phyloP scores from a whole-genome alignment of 2,797 vertebrate species.

The Iguana delicatissima region DNA sequence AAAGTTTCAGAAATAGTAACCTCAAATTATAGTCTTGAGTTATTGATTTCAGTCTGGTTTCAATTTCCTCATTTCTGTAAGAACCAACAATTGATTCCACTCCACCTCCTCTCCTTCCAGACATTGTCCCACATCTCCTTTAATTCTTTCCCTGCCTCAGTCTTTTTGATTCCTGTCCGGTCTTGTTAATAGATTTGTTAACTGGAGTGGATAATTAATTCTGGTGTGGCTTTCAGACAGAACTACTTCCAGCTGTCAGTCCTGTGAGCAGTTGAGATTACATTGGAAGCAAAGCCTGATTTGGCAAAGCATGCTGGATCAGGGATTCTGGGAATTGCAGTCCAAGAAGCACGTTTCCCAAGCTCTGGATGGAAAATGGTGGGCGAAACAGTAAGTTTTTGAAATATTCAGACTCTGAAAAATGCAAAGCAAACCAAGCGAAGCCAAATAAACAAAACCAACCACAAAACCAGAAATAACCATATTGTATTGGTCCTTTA shows the following conservation, averaged over 20 bases:
- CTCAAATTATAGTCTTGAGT: not conserved
- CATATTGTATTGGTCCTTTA: not conserved
- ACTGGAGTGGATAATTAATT: not conserved
- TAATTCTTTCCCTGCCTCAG: not conserved
- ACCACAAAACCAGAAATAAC: not conserved
- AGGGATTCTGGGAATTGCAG: not conserved
- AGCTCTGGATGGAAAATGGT: no score
- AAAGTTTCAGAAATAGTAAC: not conserved
- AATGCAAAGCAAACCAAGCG: no score
- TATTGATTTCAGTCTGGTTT: not conserved
- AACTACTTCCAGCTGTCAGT: not conserved
- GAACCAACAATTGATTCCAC: no score
- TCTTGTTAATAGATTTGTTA: conserved; percentile 8
- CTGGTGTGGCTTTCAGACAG: not conserved
- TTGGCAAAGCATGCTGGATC: no score
- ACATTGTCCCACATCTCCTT: not conserved
- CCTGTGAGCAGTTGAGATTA: not conserved
- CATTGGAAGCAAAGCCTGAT: not conserved
- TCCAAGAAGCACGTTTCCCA: not conserved
- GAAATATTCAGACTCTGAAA: not conserved
- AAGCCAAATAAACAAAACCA: no score
- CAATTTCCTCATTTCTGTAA: conserved; percentile 1
- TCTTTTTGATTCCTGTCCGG: not conserved
- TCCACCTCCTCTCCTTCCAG: not conserved
- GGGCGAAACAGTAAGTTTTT: not conserved